Evolutionary conservation across 2,888 invertebrate species (phyloP).

Genomic region (Meandrusa payeni): DNA sequence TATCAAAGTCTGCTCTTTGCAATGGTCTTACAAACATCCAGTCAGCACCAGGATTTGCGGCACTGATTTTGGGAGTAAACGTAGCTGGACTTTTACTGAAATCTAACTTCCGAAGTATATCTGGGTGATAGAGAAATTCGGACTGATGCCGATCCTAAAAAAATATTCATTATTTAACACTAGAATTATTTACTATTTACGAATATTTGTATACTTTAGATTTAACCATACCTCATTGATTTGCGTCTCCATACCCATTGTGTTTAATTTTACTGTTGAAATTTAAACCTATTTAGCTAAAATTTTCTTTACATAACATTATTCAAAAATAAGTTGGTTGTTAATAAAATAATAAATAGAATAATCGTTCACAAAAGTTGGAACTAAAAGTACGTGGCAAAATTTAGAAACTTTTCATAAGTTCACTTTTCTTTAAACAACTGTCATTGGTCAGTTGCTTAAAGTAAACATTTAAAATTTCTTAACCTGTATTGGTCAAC

Average conservation of each 20-base stretch:
- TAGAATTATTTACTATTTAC: not conserved
- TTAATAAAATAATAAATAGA: no score
- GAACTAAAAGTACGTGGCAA: constrained; percentile 13
- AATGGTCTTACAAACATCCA: constrained; percentile 91
- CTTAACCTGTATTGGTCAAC: constrained; percentile 15
- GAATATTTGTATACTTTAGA: constrained; percentile 28
- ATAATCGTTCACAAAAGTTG: no score
- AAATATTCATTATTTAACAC: no score
- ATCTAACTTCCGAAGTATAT: constrained; percentile 83
- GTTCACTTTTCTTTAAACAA: constrained; percentile 1
- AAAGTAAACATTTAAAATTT: constrained; percentile 6
- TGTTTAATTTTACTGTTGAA: constrained; percentile 24
- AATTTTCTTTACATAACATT: not conserved
- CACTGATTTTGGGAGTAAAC: constrained; percentile 86
- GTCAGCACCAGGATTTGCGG: constrained; percentile 85
- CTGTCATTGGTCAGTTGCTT: constrained; percentile 6
- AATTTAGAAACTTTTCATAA: not conserved
- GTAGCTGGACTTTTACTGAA: constrained; percentile 82
- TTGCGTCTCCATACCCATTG: constrained; percentile 62
- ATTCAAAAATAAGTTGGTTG: not conserved
- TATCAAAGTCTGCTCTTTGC: constrained; percentile 89
- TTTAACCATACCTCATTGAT: constrained; percentile 41
- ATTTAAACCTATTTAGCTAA: not conserved
- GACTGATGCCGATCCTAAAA: constrained; percentile 66
- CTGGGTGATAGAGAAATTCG: constrained; percentile 84